These are phyloP conservation scores for Agrilus biguttatus DNA, from an alignment of 2,888 invertebrate species.

Conservation along the genomic window DNA sequence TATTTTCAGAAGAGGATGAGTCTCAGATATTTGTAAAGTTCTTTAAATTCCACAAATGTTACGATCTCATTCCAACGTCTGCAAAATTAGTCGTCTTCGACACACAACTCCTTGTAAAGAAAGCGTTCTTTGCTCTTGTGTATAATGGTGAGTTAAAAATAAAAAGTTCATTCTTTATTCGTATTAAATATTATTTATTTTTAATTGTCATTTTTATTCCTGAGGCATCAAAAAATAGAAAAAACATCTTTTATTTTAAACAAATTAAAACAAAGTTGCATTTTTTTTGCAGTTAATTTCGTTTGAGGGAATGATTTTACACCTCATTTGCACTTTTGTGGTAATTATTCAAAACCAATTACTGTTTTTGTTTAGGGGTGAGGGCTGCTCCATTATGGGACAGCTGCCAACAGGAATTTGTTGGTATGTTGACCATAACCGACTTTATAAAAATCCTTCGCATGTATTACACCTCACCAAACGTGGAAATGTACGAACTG, in stretches of 20 bases:
- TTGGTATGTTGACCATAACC: constrained; percentile 98
- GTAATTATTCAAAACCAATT: too few species aligned
- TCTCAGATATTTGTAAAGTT: constrained; percentile 96
- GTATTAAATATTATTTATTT: neutral
- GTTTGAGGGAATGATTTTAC: too few species aligned
- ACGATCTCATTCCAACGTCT: constrained; percentile 98
- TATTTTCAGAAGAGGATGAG: constrained; percentile 82
- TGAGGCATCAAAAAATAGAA: too few species aligned
- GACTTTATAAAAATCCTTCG: constrained; percentile 98
- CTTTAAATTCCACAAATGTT: constrained; percentile 99
- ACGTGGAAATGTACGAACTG: constrained; percentile 87
- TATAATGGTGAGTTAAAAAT: constrained; percentile 66
- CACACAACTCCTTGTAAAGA: constrained; percentile 93
- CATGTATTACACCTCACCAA: constrained; percentile 92
- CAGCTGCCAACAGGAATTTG: constrained; percentile 77
- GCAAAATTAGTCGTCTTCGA: constrained; percentile 99
- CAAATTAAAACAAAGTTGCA: too few species aligned
- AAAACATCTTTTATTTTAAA: too few species aligned
- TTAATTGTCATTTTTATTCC: neutral
- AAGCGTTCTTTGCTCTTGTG: constrained; percentile 98
- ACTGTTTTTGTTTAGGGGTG: constrained; percentile 49
- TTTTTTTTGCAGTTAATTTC: too few species aligned
- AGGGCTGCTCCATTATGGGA: constrained; percentile 98
- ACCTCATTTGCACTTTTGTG: too few species aligned
- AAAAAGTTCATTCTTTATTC: neutral